Conservation (phyloP, 2,888 invertebrate genomes). For the Tachystola acroxantha region DNA sequence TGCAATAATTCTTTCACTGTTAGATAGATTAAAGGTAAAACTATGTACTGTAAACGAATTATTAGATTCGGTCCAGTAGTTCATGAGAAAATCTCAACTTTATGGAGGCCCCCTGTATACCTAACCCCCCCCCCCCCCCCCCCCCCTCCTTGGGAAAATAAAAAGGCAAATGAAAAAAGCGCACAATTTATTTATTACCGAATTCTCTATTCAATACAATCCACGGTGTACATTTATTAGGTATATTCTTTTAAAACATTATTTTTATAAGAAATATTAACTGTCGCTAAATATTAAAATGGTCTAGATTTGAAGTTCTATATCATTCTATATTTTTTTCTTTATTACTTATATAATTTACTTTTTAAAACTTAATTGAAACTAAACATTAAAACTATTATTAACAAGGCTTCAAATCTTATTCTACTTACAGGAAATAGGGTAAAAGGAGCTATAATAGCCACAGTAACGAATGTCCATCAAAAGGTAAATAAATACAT, state of each 20-base stretch:
- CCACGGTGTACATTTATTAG: conserved; percentile 28
- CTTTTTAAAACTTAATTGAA: conserved; percentile 9
- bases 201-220: conserved; percentile 46
- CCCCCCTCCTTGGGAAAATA: too few relatives aligned
- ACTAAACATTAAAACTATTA: conserved; percentile 22
- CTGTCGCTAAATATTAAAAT: conserved; percentile 25
- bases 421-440: conserved; percentile 15
- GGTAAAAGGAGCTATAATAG: background rate
- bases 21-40: too few relatives aligned
- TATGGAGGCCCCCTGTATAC: too few relatives aligned
- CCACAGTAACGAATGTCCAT: conserved; percentile 1
- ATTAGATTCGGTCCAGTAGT: too few relatives aligned
- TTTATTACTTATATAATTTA: conserved; percentile 9
- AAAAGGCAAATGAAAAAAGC: conserved; percentile 42
- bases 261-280: conserved; percentile 18
- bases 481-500: conserved; percentile 10
- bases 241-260: conserved; percentile 27
- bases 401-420: conserved; percentile 24
- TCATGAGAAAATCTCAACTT: too few relatives aligned
- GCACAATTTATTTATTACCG: conserved; percentile 49
- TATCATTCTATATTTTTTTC: conserved; percentile 13
- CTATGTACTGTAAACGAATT: too few relatives aligned
- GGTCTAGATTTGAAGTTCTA: conserved; percentile 29
- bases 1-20: too few relatives aligned
- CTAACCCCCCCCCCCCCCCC: too few relatives aligned